Conservation (phyloP, 1,140 invertebrate genomes). For the Mya arenaria region DNA sequence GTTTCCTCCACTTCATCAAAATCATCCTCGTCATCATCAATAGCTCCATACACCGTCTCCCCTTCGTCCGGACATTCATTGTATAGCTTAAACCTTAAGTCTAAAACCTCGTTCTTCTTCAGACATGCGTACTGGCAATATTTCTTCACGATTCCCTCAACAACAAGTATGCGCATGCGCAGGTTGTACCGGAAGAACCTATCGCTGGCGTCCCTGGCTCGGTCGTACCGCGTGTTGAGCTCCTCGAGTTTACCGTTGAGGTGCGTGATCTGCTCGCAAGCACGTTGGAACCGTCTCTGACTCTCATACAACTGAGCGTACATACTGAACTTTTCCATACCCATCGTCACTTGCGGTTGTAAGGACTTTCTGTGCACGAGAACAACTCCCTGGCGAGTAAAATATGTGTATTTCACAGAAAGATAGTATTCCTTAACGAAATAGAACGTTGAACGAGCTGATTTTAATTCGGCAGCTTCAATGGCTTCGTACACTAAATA, state of each 20-base stretch:
- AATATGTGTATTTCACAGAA: no score
- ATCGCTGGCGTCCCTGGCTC: no score
- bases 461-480: no score
- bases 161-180: slow-evolving; percentile 28
- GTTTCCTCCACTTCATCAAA: neutral
- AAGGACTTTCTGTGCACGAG: no score
- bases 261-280: slow-evolving; percentile 24
- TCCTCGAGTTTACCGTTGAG: slow-evolving; percentile 20
- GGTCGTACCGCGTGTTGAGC: no score
- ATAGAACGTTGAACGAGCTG: no score
- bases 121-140: slow-evolving; percentile 38
- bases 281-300: slow-evolving; percentile 10
- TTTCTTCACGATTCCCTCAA: slow-evolving; percentile 16
- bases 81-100: slow-evolving; percentile 37
- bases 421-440: no score
- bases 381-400: no score
- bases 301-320: no score
- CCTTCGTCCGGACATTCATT: slow-evolving; percentile 32
- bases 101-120: slow-evolving; percentile 38
- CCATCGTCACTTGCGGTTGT: no score
- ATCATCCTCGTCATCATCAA: neutral
- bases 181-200: slow-evolving; percentile 41
- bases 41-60: neutral
- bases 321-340: slow-evolving; percentile 30
- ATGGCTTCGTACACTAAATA: no score